phyloP scores from a whole-genome alignment of 2,888 invertebrate genomes.

The Serrognathus titanus region DNA sequence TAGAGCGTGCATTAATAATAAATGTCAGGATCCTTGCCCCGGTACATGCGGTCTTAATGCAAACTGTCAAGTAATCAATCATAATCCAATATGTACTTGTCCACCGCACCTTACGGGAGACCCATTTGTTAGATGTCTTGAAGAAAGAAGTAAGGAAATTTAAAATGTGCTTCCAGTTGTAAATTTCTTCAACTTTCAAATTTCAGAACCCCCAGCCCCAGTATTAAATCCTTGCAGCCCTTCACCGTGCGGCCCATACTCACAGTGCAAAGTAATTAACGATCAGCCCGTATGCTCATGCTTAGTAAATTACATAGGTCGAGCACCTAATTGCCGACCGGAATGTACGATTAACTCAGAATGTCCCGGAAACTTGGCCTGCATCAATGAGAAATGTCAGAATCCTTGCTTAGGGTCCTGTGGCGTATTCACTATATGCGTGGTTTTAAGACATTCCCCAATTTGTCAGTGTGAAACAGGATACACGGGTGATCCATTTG shows the following conservation, averaged over 20 bases:
- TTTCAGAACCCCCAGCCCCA: slow-evolving; percentile 52
- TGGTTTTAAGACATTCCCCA: slow-evolving; percentile 79
- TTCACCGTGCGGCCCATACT: slow-evolving; percentile 81
- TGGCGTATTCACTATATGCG: slow-evolving; percentile 73
- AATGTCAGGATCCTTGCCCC: slow-evolving; percentile 77
- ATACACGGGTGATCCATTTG: slow-evolving; percentile 82
- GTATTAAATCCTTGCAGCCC: slow-evolving; percentile 72
- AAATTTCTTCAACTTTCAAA: slow-evolving; percentile 2
- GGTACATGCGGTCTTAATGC: slow-evolving; percentile 82
- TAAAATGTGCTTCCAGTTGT: slow-evolving; percentile 1
- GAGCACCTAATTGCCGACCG: slow-evolving; percentile 81
- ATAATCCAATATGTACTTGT: slow-evolving; percentile 83
- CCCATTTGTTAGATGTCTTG: slow-evolving; percentile 72
- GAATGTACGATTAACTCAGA: slow-evolving; percentile 83
- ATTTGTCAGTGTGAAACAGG: slow-evolving; percentile 77
- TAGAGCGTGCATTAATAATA: slow-evolving; percentile 74
- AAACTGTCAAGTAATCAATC: slow-evolving; percentile 78
- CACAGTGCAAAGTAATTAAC: slow-evolving; percentile 74
- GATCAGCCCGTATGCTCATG: slow-evolving; percentile 79
- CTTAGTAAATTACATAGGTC: slow-evolving; percentile 72
- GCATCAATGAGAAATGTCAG: slow-evolving; percentile 75
- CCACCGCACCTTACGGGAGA: slow-evolving; percentile 72
- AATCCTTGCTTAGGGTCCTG: slow-evolving; percentile 86
- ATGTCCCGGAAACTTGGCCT: slow-evolving; percentile 79
- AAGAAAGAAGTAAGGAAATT: slow-evolving; percentile 62